Evolutionary conservation across 2,113 vertebrate genomes (phyloP).

Genomic region (Psittacula cyanocephala): DNA sequence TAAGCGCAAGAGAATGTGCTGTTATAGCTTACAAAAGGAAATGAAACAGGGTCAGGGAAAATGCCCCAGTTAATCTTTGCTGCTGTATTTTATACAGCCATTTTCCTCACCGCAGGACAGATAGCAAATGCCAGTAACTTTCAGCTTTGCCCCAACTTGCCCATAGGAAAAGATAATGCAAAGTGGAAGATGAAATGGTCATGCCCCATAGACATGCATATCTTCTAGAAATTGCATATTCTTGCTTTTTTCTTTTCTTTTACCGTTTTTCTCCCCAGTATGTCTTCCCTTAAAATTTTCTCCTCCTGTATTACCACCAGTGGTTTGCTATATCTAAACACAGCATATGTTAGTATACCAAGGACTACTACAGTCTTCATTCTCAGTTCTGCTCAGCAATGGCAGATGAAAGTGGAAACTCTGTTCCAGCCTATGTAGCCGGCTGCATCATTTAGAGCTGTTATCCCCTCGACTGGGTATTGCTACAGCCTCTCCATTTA

Average conservation of each 20-base stretch:
- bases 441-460: background rate
- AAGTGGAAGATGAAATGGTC: background rate
- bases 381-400: background rate
- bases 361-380: background rate
- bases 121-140: background rate
- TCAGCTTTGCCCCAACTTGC: background rate
- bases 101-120: background rate
- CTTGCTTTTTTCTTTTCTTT: background rate
- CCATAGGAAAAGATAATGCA: background rate
- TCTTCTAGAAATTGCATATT: background rate
- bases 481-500: background rate
- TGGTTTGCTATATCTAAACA: background rate
- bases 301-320: background rate
- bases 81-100: background rate
- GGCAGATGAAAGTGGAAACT: background rate
- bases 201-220: accelerated
- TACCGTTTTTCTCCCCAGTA: background rate
- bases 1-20: background rate
- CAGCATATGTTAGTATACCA: background rate
- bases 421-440: background rate
- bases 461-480: background rate
- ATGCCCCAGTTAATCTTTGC: background rate
- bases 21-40: background rate
- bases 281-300: background rate
- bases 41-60: background rate